Evolutionary conservation across 1,140 invertebrate genomes (phyloP), one percentile per base, ranked within the genome.

Genomic region (Thrips palmi): DNA sequence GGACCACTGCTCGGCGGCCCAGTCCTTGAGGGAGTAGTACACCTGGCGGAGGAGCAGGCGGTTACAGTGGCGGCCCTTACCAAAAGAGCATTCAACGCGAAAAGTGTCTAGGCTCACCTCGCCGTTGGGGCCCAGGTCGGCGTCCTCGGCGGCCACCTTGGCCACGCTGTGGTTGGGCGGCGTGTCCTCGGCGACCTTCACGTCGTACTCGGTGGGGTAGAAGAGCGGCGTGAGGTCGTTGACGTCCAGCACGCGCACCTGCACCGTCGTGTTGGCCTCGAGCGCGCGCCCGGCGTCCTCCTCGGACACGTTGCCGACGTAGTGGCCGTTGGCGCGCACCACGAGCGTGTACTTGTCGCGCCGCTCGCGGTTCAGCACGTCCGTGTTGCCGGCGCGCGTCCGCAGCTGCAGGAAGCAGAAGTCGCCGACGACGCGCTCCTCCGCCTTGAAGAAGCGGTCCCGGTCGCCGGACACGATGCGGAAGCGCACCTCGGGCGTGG

Each of bases 221-320:
- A 96, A 96, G 2, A 93, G 57, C 4, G 91, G 91, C 56, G 74
- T 86, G 23, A 94, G 66, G 60, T 94, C 91, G 59, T 94, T 94
- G 12, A 75, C 76, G 59, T 94, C 89, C 23, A 81, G 58, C 7
- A 96, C 72, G 32, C 66, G 71, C n/a, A 94, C 73, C 19, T 69
- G 61, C 12, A 94, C 75, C 12, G 65, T 71, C 2, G 82, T 68
- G 43, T 79, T 74, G 1, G 79, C 67, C 43, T 84, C 78, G 29
- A 74, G 52, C n/a, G n/a, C n/a, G n/a, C n/a, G n/a, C n/a, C n/a
- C n/a, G n/a, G n/a, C n/a, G n/a, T n/a, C n/a, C n/a, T n/a, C n/a
- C n/a, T n/a, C n/a, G n/a, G n/a, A n/a, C 31, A 64, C 53, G 34
- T 47, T 37, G 0, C 21, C 10, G 3, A 15, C 6, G 14, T 21